phyloP scores from a whole-genome alignment of 2,888 invertebrate species.

The Agapostemon virescens region DNA sequence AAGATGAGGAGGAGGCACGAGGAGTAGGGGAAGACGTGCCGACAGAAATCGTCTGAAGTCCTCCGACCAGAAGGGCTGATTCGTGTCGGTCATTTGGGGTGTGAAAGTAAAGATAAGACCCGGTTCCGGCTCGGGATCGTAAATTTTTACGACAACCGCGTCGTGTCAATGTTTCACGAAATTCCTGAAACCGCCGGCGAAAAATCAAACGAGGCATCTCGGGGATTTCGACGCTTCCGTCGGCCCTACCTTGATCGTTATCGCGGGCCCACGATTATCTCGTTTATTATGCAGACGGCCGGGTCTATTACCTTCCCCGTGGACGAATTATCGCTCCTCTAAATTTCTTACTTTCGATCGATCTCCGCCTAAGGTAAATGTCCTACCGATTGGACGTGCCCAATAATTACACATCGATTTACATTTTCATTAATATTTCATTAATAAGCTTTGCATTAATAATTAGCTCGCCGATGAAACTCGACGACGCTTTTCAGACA shows the following conservation, averaged over 20 bases:
- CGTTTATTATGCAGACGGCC: conserved; percentile 44
- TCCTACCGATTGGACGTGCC: too few relatives aligned
- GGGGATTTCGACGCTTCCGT: conserved; percentile 28
- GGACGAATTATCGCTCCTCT: neutral
- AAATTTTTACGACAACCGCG: conserved; percentile 67
- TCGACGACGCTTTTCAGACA: too few relatives aligned
- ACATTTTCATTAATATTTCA: too few relatives aligned
- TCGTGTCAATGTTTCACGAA: conserved; percentile 65
- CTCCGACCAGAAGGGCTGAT: conserved; percentile 60
- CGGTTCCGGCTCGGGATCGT: conserved; percentile 50
- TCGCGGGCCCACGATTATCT: conserved; percentile 53
- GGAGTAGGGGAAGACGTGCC: conserved; percentile 17
- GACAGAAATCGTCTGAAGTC: conserved; percentile 63
- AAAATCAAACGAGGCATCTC: conserved; percentile 57
- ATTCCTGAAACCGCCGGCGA: conserved; percentile 55
- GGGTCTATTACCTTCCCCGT: conserved; percentile 20
- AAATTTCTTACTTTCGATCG: conserved; percentile 8
- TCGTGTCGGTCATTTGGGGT: conserved; percentile 69
- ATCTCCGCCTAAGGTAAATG: too few relatives aligned
- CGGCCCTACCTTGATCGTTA: conserved; percentile 36
- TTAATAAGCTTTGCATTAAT: too few relatives aligned
- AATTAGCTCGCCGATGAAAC: too few relatives aligned
- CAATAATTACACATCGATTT: too few relatives aligned
- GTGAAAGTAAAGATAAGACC: conserved; percentile 68
- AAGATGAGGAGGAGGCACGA: neutral